Conservation (phyloP, 2,797 vertebrate genomes). For the Poecilia velifera region DNA sequence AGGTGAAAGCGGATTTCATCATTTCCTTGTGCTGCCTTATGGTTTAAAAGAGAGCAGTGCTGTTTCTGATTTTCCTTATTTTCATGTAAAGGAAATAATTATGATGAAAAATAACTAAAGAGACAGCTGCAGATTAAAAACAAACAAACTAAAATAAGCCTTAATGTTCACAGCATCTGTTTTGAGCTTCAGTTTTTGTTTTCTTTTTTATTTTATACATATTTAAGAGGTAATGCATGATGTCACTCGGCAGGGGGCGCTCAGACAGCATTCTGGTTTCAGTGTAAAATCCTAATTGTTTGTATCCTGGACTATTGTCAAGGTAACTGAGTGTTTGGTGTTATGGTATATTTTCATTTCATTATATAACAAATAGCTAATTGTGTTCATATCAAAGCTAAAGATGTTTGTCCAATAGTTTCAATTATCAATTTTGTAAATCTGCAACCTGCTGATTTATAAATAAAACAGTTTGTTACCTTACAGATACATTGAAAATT, state of each 20-base stretch:
- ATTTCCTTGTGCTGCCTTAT: neutral
- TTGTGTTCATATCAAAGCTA: neutral
- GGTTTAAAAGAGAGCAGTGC: neutral
- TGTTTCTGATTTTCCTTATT: slow-evolving; percentile 17
- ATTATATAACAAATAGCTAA: too few relatives aligned
- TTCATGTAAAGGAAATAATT: neutral
- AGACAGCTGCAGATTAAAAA: too few relatives aligned
- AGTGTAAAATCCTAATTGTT: neutral
- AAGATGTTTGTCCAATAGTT: neutral
- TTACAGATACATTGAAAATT: neutral
- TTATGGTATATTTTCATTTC: neutral
- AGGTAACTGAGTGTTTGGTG: neutral
- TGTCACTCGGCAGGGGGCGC: slow-evolving; percentile 65
- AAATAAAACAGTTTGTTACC: neutral
- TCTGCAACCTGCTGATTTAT: neutral
- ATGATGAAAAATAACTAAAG: neutral
- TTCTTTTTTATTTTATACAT: slow-evolving; percentile 5
- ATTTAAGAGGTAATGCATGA: neutral
- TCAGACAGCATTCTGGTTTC: slow-evolving; percentile 15
- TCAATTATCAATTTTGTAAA: neutral
- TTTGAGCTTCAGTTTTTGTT: slow-evolving; percentile 18
- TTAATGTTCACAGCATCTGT: slow-evolving; percentile 6
- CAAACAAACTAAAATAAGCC: neutral
- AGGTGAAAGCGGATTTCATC: neutral
- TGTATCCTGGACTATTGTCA: neutral